Evolutionary conservation across 2,797 vertebrate species (phyloP), one percentile per base, ranked within the genome.

Genomic region (Lerista edwardsae): DNA sequence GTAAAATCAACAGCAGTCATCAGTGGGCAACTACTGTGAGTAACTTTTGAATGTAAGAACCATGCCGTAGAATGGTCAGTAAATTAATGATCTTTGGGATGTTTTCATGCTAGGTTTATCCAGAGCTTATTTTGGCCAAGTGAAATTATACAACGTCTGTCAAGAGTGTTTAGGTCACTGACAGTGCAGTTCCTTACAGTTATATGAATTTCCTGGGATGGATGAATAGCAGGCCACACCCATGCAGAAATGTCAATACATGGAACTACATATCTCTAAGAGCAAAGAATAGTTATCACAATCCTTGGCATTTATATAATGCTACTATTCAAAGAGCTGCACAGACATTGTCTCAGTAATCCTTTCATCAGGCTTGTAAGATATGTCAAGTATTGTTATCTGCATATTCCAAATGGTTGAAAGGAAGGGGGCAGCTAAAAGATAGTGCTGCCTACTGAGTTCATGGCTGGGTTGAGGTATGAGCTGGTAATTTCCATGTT

Each of bases 341-440:
- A 78, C 75, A 39, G 29, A 55, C n/a, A 65, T 21, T 74, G 55
- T 82, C 62, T 75, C 65, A 57, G 79, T 57, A 55, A 82, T 65
- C n/a, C 44, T 55, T 65, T 57, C 12, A 75, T 36, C 27, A 14
- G 34, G 51, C 44, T 67, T 51, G 41, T 51, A 47, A 75, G 47
- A 47, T 29, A 27, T 34, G 34, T n/a, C 9, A 72, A n/a, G 55
- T 25, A 27, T 47, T 15, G 44, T 55, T 47, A 36, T 27, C 31
- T 51, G 41, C 25, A 65, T 23, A 21, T 51, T 34, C 31, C 39
- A 31, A 3, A 76, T 15, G 1, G 6, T 8, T 15, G 57, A 39
- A 17, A 29, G 31, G 75, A 31, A 39, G 34, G 25, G 59, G 59
- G 10, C 59, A 65, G 21, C 29, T 65, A 8, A 47, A 79, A 64